phyloP scores from a whole-genome alignment of 2,888 invertebrate species.

The Thera britannica region DNA sequence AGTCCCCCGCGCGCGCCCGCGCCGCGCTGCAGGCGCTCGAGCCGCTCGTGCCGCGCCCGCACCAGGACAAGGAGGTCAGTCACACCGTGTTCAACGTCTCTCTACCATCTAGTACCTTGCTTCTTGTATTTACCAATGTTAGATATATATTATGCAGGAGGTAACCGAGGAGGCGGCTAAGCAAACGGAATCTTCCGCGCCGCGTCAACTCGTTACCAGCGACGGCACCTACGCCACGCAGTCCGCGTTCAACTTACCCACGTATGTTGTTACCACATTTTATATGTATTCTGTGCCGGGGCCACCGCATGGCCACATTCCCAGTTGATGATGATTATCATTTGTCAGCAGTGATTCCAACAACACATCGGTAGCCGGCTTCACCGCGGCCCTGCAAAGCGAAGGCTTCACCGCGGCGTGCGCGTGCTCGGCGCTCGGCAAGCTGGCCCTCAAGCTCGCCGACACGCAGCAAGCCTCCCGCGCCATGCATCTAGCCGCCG shows the following conservation, averaged over 20 bases:
- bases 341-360: conserved; percentile 5
- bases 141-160: conserved; percentile 34
- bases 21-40: conserved; percentile 91
- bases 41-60: conserved; percentile 51
- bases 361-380: conserved; percentile 34
- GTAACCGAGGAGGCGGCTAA: conserved; percentile 48
- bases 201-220: conserved; percentile 94
- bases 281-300: no score
- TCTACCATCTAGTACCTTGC: no score
- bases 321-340: background rate
- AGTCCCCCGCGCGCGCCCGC: conserved; percentile 89
- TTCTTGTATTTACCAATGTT: no score
- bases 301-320: no score
- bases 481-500: conserved; percentile 94
- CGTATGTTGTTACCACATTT: conserved; percentile 63
- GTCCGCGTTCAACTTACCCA: conserved; percentile 95
- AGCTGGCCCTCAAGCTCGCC: conserved; percentile 88
- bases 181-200: conserved; percentile 59
- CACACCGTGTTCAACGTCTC: no score
- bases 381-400: conserved; percentile 95
- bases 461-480: conserved; percentile 81
- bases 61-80: conserved; percentile 17
- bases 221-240: conserved; percentile 99
- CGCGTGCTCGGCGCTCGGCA: conserved; percentile 95
- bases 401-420: conserved; percentile 98